Evolutionary conservation across 2,888 invertebrate species (phyloP).

Genomic region (Nemoura dubitans): DNA sequence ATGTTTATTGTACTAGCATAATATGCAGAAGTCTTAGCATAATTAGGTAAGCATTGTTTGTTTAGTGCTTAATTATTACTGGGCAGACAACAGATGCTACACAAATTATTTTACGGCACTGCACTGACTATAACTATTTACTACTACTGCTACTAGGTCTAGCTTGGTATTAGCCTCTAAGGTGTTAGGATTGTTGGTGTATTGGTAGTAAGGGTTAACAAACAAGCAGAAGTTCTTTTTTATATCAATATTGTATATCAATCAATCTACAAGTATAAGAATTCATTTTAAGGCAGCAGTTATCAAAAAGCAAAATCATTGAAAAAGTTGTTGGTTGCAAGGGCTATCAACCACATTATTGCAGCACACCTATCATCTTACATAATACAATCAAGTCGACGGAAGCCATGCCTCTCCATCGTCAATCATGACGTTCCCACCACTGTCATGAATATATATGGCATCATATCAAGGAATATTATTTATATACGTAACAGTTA

Average conservation of each 20-base stretch:
- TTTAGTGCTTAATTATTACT: too few relatives aligned
- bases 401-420: neutral
- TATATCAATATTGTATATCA: slow-evolving; percentile 12
- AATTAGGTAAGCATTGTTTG: too few relatives aligned
- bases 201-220: neutral
- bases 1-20: too few relatives aligned
- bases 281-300: neutral
- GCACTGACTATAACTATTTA: too few relatives aligned
- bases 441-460: neutral
- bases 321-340: neutral
- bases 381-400: neutral
- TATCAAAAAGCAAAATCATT: neutral
- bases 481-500: neutral
- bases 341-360: neutral
- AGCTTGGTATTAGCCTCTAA: too few relatives aligned
- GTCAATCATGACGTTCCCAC: neutral
- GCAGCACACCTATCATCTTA: neutral
- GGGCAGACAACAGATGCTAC: too few relatives aligned
- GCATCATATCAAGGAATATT: neutral
- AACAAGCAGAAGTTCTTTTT: neutral
- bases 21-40: too few relatives aligned
- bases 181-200: neutral
- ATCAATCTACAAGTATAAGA: slow-evolving; percentile 1
- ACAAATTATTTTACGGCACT: too few relatives aligned
- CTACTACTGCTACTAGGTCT: too few relatives aligned